Percentiles rank a stretch among this genome's conserved stretches.
Conservation (phyloP, 2,797 vertebrate species). For the Sitta carolinensis region DNA sequence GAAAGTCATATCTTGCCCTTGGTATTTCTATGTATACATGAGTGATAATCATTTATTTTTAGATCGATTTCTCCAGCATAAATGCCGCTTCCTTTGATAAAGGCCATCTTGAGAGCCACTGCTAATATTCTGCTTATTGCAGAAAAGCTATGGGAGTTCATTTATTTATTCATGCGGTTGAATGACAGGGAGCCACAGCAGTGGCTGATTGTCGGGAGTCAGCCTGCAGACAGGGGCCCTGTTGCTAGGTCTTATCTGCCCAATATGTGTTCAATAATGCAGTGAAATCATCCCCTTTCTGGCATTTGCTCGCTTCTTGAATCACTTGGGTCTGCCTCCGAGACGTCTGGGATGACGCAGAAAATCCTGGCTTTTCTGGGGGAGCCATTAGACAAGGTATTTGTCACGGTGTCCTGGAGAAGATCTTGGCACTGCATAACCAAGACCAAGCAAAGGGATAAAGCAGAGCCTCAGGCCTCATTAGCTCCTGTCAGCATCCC, state of each 20-base stretch:
- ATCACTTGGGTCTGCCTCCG: constrained; percentile 13
- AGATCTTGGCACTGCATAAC: neutral
- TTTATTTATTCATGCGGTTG: constrained; percentile 15
- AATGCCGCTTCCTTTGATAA: constrained; percentile 42
- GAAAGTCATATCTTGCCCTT: constrained; percentile 64
- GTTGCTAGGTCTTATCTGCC: constrained; percentile 35
- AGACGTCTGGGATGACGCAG: neutral
- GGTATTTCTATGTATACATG: constrained; percentile 62
- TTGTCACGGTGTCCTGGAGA: neutral
- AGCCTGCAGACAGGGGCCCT: constrained; percentile 12
- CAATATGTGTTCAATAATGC: neutral
- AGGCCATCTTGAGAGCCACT: constrained; percentile 33
- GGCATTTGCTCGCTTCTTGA: neutral
- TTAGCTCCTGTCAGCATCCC: neutral
- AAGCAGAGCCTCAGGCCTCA: neutral
- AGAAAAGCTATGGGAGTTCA: neutral
- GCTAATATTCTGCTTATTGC: constrained; percentile 24
- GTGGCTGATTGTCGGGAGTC: neutral
- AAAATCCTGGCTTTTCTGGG: neutral
- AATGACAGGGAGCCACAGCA: neutral
- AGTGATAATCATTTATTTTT: constrained; percentile 63
- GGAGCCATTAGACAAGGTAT: neutral
- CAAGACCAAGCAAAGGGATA: neutral
- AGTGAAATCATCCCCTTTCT: constrained; percentile 15
- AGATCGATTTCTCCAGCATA: constrained; percentile 44